A percentile compares a stretch with the other conserved stretches of the same genome.
Evolutionary conservation across 1,140 invertebrate species (phyloP).

Genomic region (Lutraria rhynchaena): DNA sequence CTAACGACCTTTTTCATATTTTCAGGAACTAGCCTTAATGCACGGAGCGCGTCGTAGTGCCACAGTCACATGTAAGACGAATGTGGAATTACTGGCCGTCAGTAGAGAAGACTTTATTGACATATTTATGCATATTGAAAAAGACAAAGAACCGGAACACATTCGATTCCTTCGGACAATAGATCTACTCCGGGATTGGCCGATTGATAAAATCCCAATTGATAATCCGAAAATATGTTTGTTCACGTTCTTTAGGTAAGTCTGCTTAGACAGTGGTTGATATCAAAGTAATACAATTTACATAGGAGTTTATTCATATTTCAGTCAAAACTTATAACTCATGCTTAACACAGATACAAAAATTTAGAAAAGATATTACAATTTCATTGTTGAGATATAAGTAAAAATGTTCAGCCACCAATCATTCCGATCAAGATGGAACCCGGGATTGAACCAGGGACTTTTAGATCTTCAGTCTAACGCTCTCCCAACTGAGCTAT

Average conservation of each 20-base stretch:
- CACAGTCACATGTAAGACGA: constrained; percentile 79
- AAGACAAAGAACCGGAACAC: constrained; percentile 77
- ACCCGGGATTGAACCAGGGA: constrained; percentile 68
- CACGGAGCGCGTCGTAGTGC: constrained; percentile 77
- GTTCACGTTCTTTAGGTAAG: constrained; percentile 79
- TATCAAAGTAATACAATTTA: too few relatives aligned
- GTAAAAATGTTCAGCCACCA: constrained; percentile 4
- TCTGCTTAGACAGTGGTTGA: too few relatives aligned
- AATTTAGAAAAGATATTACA: too few relatives aligned
- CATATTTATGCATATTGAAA: constrained; percentile 79
- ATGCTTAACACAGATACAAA: too few relatives aligned
- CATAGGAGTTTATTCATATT: too few relatives aligned
- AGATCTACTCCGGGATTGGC: constrained; percentile 74
- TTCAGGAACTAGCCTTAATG: constrained; percentile 81
- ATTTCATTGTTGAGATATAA: too few relatives aligned
- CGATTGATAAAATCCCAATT: constrained; percentile 75
- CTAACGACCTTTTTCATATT: too few relatives aligned
- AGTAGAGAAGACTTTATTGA: constrained; percentile 80
- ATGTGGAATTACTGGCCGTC: constrained; percentile 79
- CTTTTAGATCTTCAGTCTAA: constrained; percentile 71
- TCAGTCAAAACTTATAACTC: too few relatives aligned
- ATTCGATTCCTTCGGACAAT: constrained; percentile 74
- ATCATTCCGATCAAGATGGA: constrained; percentile 52
- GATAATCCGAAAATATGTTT: constrained; percentile 77
- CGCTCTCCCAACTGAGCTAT: constrained; percentile 71